phyloP scores from a whole-genome alignment of 2,888 invertebrate species.

The Pachymerium ferrugineum region DNA sequence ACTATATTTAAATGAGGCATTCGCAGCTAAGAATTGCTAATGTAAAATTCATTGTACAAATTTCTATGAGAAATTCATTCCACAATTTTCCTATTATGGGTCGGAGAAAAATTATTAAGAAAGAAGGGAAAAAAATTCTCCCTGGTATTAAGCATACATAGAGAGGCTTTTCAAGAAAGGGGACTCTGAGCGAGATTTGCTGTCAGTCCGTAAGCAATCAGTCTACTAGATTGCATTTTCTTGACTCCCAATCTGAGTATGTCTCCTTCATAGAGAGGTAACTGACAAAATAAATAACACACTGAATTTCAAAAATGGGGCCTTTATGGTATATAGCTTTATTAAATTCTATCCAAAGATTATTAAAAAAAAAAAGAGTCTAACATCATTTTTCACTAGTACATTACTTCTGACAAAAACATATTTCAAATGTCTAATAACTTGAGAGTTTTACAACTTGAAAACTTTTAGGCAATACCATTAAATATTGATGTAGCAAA shows the following conservation, averaged over 20 bases:
- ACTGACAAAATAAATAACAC: too few species aligned
- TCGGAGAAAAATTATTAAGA: not conserved
- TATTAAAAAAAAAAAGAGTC: constrained; percentile 2
- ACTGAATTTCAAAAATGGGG: not conserved
- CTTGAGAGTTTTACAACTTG: too few species aligned
- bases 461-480: too few species aligned
- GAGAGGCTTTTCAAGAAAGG: not conserved
- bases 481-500: too few species aligned
- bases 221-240: not conserved
- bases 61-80: not conserved
- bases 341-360: not conserved
- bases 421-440: not conserved
- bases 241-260: too few species aligned
- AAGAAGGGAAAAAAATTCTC: not conserved
- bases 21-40: too few species aligned
- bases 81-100: not conserved
- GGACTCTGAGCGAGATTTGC: not conserved
- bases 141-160: not conserved
- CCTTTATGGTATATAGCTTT: not conserved
- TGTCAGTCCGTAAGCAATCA: not conserved
- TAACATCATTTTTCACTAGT: not conserved
- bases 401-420: not conserved
- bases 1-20: too few species aligned
- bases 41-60: not conserved
- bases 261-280: constrained; percentile 2